A percentile compares a stretch with the other conserved stretches of the same genome.
phyloP scores from a whole-genome alignment of 2,113 vertebrate genomes.

The Grus americana region DNA sequence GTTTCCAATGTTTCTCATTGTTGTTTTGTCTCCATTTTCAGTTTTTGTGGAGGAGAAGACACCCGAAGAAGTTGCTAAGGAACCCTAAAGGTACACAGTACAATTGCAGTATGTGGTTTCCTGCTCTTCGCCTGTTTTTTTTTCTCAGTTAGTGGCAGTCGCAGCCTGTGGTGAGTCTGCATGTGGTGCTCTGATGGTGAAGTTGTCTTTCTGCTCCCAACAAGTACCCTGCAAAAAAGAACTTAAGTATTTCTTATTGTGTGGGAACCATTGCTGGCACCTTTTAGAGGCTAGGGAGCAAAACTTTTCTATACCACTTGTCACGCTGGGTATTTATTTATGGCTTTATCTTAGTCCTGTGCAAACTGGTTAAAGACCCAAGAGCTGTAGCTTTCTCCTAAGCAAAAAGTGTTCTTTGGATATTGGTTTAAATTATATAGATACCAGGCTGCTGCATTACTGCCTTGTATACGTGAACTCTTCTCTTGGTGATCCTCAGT shows the following conservation, averaged over 20 bases:
- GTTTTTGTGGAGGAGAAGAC: constrained; percentile 12
- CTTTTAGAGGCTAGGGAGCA: not conserved
- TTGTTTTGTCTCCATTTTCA: constrained; percentile 24
- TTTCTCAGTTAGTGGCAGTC: not conserved
- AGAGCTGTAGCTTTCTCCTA: not conserved
- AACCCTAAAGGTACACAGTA: constrained; percentile 48
- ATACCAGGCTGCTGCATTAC: not conserved
- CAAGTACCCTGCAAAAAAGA: not conserved
- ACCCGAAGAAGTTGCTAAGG: constrained; percentile 12
- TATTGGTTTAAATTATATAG: not conserved
- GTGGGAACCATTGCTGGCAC: not conserved
- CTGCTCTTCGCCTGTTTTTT: not conserved
- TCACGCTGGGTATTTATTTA: not conserved
- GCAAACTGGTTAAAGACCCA: not conserved
- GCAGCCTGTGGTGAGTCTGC: not conserved
- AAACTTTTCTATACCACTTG: not conserved
- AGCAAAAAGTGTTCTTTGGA: not conserved
- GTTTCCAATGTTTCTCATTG: not conserved
- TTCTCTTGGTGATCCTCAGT: not conserved
- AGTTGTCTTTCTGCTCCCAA: not conserved
- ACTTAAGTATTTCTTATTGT: not conserved
- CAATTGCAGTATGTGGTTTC: not conserved
- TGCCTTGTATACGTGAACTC: not conserved
- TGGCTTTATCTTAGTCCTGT: not conserved
- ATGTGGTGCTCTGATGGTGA: not conserved